These are phyloP conservation scores for Prunella strophiata DNA, from an alignment of 2,797 vertebrate species.

Conservation along the genomic window DNA sequence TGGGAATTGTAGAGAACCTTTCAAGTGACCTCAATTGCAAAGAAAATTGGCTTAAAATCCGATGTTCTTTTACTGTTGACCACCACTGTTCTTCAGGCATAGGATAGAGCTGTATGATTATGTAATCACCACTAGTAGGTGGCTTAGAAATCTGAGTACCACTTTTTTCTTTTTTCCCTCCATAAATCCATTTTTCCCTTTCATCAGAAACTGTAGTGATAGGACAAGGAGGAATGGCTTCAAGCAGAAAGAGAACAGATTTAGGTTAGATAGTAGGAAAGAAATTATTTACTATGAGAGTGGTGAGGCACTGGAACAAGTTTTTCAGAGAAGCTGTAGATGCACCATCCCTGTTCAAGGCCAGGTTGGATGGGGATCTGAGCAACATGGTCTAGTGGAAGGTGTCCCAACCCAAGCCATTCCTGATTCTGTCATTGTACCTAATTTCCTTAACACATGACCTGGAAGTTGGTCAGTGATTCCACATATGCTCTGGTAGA, in stretches of 20 bases:
- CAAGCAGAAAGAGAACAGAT: neutral
- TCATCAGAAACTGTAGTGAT: neutral
- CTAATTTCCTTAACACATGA: neutral
- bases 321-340: neutral
- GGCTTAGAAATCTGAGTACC: neutral
- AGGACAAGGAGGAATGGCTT: neutral
- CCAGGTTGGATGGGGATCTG: neutral
- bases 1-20: slow-evolving; percentile 4
- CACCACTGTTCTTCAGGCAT: neutral
- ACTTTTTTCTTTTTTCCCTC: neutral
- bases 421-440: neutral
- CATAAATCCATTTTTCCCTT: neutral
- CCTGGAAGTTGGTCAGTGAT: neutral
- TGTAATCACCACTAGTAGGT: neutral
- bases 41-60: slow-evolving; percentile 49
- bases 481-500: neutral
- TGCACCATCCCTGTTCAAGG: neutral
- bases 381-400: neutral
- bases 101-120: neutral
- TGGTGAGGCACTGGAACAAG: neutral
- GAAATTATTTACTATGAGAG: neutral
- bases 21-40: slow-evolving; percentile 45
- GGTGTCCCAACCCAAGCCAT: neutral
- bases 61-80: slow-evolving; percentile 20
- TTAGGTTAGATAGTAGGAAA: neutral